These are phyloP conservation scores for Netelia inedita DNA, from an alignment of 2,888 invertebrate genomes.

Conservation along the genomic window DNA sequence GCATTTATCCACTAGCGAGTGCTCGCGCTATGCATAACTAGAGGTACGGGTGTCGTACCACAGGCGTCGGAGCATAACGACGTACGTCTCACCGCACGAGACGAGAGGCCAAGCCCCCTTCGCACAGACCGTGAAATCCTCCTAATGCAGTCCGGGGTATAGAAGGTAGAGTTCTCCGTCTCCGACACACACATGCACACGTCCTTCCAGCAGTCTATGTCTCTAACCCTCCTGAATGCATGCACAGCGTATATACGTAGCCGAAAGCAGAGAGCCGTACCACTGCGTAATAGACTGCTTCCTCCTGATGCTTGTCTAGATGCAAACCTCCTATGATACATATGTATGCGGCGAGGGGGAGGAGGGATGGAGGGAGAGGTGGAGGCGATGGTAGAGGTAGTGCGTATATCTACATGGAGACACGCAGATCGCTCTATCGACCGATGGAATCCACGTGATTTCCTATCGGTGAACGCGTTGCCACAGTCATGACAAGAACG, in stretches of 20 bases:
- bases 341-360: conserved; percentile 55
- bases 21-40: not conserved
- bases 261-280: conserved; percentile 11
- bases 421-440: conserved; percentile 64
- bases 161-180: not conserved
- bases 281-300: conserved; percentile 70
- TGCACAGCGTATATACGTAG: conserved; percentile 25
- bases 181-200: conserved; percentile 6
- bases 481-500: conserved; percentile 56
- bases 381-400: not conserved
- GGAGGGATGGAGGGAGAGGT: not conserved
- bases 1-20: conserved; percentile 6
- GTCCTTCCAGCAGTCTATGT: conserved; percentile 44
- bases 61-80: conserved; percentile 59
- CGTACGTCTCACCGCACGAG: conserved; percentile 66
- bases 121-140: conserved; percentile 71
- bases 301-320: conserved; percentile 57
- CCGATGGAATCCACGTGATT: conserved; percentile 58
- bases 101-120: conserved; percentile 56
- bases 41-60: conserved; percentile 55
- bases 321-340: conserved; percentile 61
- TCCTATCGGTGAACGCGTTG: conserved; percentile 62
- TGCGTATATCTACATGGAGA: conserved; percentile 23
- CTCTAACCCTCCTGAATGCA: conserved; percentile 49
- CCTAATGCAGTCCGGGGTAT: conserved; percentile 70